These are phyloP conservation scores for Fistularia tabacaria DNA, from an alignment of 2,797 vertebrate species.

Conservation along the genomic window DNA sequence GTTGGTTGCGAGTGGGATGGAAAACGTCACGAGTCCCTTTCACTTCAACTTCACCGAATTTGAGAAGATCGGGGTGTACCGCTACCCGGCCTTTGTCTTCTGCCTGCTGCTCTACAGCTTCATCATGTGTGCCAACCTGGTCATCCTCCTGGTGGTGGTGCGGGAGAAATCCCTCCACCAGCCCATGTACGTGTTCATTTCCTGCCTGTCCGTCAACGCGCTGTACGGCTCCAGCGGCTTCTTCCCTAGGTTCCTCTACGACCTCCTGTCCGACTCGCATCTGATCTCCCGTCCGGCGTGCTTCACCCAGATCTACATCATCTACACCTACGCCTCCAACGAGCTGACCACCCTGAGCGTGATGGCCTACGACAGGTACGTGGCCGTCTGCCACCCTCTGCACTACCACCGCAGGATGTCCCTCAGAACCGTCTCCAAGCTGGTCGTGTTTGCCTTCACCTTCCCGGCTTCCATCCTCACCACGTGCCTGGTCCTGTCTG, in stretches of 20 bases:
- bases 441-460: conserved; percentile 31
- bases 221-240: not conserved
- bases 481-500: conserved; percentile 3
- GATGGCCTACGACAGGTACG: not conserved
- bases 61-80: conserved; percentile 22
- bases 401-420: conserved; percentile 35
- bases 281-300: conserved; percentile 5
- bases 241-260: not conserved
- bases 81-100: conserved; percentile 36
- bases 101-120: conserved; percentile 36
- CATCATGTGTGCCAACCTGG: conserved; percentile 38
- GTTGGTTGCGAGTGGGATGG: too few relatives aligned
- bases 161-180: conserved; percentile 8
- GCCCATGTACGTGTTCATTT: not conserved
- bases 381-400: not conserved
- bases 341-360: not conserved
- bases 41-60: conserved; percentile 48
- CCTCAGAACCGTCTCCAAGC: conserved; percentile 8
- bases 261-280: conserved; percentile 23
- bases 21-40: not conserved
- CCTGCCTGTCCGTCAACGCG: not conserved
- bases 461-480: conserved; percentile 16
- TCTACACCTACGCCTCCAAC: not conserved
- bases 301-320: not conserved
- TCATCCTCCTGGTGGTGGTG: conserved; percentile 33